Conservation (phyloP, 1,140 invertebrate genomes). For the Drosophila malerkotliana region DNA sequence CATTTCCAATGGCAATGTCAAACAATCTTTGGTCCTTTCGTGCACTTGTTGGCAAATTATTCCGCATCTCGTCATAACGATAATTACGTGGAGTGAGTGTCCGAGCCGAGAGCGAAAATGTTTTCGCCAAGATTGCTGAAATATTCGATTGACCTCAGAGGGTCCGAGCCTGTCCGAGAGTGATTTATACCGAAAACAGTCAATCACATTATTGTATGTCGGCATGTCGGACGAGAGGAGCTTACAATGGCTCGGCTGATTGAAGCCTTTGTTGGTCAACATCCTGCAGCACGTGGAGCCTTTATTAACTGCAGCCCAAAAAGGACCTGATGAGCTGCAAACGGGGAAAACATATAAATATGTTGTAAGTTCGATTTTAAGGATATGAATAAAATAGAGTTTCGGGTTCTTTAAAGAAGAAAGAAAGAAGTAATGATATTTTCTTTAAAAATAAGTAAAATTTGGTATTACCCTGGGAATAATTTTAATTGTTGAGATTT, state of each 20-base stretch:
- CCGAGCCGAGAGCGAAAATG: conserved; percentile 41
- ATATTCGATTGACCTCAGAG: conserved; percentile 40
- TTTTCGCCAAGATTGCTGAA: conserved; percentile 47
- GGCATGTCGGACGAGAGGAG: conserved; percentile 8
- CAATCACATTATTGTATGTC: conserved; percentile 36
- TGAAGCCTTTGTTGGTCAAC: conserved; percentile 46
- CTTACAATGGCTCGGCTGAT: conserved; percentile 35
- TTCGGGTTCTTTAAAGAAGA: too few species aligned
- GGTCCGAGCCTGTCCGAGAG: conserved; percentile 6
- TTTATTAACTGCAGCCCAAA: conserved; percentile 20
- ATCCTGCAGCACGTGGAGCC: conserved; percentile 10
- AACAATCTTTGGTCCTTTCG: conserved; percentile 42
- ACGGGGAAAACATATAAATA: neutral
- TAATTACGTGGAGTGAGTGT: conserved; percentile 56
- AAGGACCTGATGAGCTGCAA: neutral
- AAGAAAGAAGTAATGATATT: too few species aligned
- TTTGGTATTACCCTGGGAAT: too few species aligned
- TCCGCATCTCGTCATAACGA: conserved; percentile 60
- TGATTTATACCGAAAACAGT: conserved; percentile 49
- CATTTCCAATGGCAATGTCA: conserved; percentile 52
- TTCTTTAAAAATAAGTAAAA: too few species aligned
- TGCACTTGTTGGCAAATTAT: conserved; percentile 57
- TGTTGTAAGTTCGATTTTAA: neutral
- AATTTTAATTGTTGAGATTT: too few species aligned
- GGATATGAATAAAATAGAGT: neutral